Conservation (phyloP, 2,113 vertebrate genomes). For the Onychostruthus taczanowskii region DNA sequence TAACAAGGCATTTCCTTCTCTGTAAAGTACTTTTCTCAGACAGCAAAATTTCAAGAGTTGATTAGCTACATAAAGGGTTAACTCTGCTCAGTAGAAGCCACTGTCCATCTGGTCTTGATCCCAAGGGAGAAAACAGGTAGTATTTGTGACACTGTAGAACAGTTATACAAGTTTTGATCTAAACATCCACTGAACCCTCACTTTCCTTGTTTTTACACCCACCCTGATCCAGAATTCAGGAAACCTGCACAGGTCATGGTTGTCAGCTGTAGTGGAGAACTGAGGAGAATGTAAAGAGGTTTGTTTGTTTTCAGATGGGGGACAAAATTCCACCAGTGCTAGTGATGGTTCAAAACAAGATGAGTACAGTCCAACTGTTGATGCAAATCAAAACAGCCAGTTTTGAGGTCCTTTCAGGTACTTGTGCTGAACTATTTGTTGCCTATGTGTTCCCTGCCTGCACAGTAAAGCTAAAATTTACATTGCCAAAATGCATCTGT, state of each 20-base stretch:
- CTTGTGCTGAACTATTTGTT: background rate
- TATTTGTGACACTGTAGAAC: background rate
- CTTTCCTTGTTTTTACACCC: background rate
- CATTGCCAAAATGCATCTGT: background rate
- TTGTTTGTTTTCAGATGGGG: background rate
- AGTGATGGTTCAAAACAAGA: background rate
- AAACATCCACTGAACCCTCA: background rate
- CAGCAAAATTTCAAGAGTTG: background rate
- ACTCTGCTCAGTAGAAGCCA: background rate
- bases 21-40: background rate
- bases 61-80: background rate
- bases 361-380: background rate
- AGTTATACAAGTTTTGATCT: background rate
- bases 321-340: background rate
- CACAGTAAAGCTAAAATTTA: background rate
- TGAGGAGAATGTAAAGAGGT: background rate
- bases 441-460: background rate
- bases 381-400: background rate
- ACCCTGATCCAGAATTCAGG: background rate
- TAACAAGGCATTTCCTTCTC: background rate
- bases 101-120: constrained; percentile 5
- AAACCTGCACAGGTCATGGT: background rate
- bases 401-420: background rate
- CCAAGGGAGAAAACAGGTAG: constrained; percentile 7
- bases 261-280: background rate